Evolutionary conservation across 1,140 invertebrate genomes (phyloP).

Genomic region (Sinella curviseta): DNA sequence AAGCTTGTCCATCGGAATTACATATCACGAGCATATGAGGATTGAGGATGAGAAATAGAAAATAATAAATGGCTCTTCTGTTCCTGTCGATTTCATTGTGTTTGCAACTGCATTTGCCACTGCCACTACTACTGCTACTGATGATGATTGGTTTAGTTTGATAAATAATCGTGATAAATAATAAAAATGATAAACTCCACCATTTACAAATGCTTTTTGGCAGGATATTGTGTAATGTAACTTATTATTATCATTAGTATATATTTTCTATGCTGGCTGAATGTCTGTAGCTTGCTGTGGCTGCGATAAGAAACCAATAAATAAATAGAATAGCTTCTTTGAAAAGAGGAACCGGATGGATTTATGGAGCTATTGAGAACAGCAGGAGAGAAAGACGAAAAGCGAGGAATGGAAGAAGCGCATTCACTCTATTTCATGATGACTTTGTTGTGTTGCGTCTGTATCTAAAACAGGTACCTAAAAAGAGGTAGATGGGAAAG

Average conservation of each 20-base stretch:
- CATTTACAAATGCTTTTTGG: conserved; percentile 2
- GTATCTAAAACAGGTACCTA: neutral
- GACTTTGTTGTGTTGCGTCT: neutral
- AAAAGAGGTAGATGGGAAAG: too few relatives aligned
- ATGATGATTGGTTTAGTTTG: conserved; percentile 17
- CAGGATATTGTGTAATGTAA: conserved; percentile 17
- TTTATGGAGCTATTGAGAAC: conserved; percentile 23
- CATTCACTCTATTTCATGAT: conserved; percentile 8
- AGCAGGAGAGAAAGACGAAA: neutral
- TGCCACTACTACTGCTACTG: neutral
- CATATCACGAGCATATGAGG: neutral
- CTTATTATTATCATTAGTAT: too few relatives aligned
- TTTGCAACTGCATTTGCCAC: neutral
- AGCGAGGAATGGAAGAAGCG: neutral
- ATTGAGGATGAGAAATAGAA: neutral
- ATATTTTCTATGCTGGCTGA: neutral
- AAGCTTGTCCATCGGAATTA: neutral
- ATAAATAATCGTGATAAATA: neutral
- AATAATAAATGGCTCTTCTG: neutral
- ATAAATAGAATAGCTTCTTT: neutral
- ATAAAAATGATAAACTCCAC: neutral
- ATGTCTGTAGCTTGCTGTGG: too few relatives aligned
- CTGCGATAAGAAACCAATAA: conserved; percentile 18
- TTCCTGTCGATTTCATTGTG: conserved; percentile 11
- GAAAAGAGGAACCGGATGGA: conserved; percentile 18